Percentiles rank a stretch among this genome's conserved stretches.
These are phyloP conservation scores for Hafferia zeledoni DNA, from an alignment of 2,797 vertebrate genomes.

Conservation along the genomic window DNA sequence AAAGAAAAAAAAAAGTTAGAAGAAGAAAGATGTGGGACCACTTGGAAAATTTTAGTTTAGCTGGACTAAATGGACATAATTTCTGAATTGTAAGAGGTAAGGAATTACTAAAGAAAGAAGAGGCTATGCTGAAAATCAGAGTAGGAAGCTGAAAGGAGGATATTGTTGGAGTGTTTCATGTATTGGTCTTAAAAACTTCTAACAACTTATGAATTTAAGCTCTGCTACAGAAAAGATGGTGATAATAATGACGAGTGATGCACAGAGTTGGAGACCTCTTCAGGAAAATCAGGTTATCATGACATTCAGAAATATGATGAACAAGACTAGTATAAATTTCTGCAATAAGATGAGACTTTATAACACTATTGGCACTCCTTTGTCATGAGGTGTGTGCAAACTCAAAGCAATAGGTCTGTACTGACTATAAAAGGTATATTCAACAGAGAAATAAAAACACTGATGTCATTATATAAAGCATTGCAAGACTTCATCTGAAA, in stretches of 20 bases:
- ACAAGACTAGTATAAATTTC: background rate
- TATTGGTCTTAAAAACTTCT: background rate
- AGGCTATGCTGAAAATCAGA: background rate
- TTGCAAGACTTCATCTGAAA: background rate
- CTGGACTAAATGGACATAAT: background rate
- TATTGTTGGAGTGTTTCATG: background rate
- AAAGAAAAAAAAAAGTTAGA: background rate
- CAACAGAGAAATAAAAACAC: background rate
- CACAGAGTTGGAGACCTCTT: background rate
- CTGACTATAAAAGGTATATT: background rate
- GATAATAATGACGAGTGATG: background rate
- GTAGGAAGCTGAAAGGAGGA: background rate
- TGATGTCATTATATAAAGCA: background rate
- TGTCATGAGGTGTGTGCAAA: background rate
- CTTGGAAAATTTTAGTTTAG: background rate
- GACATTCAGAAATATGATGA: background rate
- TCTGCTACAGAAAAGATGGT: background rate
- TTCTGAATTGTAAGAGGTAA: background rate
- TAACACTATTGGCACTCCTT: background rate
- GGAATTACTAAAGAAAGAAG: background rate
- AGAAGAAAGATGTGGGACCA: rapidly evolving
- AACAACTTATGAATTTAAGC: background rate
- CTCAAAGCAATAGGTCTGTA: background rate
- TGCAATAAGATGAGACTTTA: background rate
- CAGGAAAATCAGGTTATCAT: background rate